Percentiles rank a stretch among this genome's conserved stretches.
Conservation (phyloP, 2,113 vertebrate genomes). For the Mesoclemmys tuberculata region DNA sequence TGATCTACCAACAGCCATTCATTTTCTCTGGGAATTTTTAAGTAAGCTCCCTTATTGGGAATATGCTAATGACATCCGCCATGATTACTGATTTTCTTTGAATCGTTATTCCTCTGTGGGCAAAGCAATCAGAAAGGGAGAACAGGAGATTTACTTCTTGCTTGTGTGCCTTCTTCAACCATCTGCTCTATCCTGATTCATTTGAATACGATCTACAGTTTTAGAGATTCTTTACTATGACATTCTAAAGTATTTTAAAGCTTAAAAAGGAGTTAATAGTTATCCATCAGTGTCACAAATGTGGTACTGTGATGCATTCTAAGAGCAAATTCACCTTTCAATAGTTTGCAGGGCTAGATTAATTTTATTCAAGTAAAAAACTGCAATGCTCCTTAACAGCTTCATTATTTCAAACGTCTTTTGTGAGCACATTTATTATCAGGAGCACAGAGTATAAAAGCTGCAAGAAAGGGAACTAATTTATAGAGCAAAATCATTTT, state of each 20-base stretch:
- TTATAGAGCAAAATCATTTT: constrained; percentile 61
- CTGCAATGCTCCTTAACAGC: constrained; percentile 66
- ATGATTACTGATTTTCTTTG: constrained; percentile 96
- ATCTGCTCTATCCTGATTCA: constrained; percentile 88
- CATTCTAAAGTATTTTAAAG: constrained; percentile 76
- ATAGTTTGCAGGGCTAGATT: constrained; percentile 71
- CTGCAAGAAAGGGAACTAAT: constrained; percentile 56
- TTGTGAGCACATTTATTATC: constrained; percentile 70
- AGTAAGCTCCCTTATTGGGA: constrained; percentile 91
- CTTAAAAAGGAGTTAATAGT: constrained; percentile 79
- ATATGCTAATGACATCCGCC: constrained; percentile 94
- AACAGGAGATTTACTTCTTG: constrained; percentile 90
- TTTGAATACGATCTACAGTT: constrained; percentile 88
- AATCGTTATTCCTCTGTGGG: constrained; percentile 93
- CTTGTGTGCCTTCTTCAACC: constrained; percentile 86
- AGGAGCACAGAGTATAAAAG: constrained; percentile 51
- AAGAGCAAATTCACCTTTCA: constrained; percentile 65
- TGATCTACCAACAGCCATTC: constrained; percentile 84
- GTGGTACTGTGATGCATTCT: constrained; percentile 63
- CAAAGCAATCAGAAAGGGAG: constrained; percentile 91
- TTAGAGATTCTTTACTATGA: constrained; percentile 78
- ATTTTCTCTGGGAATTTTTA: constrained; percentile 85
- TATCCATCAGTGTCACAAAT: constrained; percentile 74
- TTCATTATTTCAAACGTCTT: constrained; percentile 74
- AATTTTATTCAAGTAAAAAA: constrained; percentile 79